Base-by-base conservation (phyloP, 2,888 invertebrate species). In the Chrysolina oricalcia region DNA sequence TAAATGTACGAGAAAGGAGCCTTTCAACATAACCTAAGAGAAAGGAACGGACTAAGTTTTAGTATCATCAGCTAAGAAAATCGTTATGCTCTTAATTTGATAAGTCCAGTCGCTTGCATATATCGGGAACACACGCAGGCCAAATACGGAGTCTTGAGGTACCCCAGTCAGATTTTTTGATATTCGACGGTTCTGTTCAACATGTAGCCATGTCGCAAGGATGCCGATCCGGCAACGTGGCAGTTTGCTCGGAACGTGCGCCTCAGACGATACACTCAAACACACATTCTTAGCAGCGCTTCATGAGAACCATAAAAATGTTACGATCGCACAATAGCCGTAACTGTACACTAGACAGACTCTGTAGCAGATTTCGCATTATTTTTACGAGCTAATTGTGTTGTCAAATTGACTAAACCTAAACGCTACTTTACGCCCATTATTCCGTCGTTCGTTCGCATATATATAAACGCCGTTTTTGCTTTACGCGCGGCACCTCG, bases 381-480 rank as follows among this genome's bases (percentile, higher is more conserved):
- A 86, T 83, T 85, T 87, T 87, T 87, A 87, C 85, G 86, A 85
- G 85, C 86, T 88, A 88, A 88, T 87, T 87, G 87, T 87, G 86
- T 86, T 86, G 87, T 87, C 87, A 87, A 86, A 88, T 86, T 85
- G 84, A 82, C 83, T 83, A 81, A 82, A 85, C 80, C 82, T 79
- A 81, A 84, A 84, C 81, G 82, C 74, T 81, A 79, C 78, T 83
- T 84, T 82, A 84, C 83, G 82, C 83, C 76, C 78, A 83, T 84
- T 82, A 83, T 81, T 82, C 77, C 73, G 74, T 74, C 80, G 76
- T 81, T 82, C 78, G 72, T 72, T 77, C 75, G 79, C 77, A 71
- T 80, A 79, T 74, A 73, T 72, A 67, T 46, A 67, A 13, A 68
- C 27, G 64, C 71, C 75, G 69, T 72, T 80, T 79, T 72, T 74